These are phyloP conservation scores for Drosophila kokeensis DNA, from an alignment of 2,888 invertebrate genomes.

Conservation along the genomic window DNA sequence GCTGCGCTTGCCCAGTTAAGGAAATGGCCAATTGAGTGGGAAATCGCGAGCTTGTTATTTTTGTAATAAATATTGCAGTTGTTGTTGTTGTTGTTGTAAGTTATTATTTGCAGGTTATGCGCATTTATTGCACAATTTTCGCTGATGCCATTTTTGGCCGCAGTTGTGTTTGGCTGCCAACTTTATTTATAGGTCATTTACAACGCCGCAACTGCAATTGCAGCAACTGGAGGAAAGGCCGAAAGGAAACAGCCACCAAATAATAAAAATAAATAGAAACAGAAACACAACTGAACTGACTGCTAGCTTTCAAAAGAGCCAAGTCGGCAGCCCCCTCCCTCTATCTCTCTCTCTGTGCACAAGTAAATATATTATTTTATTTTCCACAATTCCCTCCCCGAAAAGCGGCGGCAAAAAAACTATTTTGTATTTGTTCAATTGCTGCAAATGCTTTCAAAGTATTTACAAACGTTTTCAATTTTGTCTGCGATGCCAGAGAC, in stretches of 20 bases:
- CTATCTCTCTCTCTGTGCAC: constrained; percentile 7
- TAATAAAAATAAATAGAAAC: constrained; percentile 24
- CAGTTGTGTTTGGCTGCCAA: constrained; percentile 68
- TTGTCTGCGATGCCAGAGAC: constrained; percentile 56
- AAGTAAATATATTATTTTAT: constrained; percentile 53
- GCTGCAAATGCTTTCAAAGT: constrained; percentile 79
- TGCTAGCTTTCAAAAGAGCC: constrained; percentile 24
- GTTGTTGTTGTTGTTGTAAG: constrained; percentile 23
- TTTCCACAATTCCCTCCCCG: constrained; percentile 59
- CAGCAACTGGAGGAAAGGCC: constrained; percentile 44
- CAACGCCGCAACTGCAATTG: constrained; percentile 41
- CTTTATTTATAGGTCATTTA: constrained; percentile 76
- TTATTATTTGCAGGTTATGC: constrained; percentile 57
- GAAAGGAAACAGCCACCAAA: constrained; percentile 39
- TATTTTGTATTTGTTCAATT: constrained; percentile 80
- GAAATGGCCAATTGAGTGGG: constrained; percentile 59
- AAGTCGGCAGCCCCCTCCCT: constrained; percentile 34
- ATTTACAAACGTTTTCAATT: constrained; percentile 79
- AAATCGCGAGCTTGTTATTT: constrained; percentile 52
- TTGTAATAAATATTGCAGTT: constrained; percentile 13
- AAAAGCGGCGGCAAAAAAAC: constrained; percentile 52
- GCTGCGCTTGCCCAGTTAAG: constrained; percentile 40
- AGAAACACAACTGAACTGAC: constrained; percentile 18
- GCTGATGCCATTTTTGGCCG: constrained; percentile 65
- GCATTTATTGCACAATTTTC: constrained; percentile 73